These are phyloP conservation scores for Pipa parva DNA, from an alignment of 2,113 vertebrate species.

Conservation along the genomic window DNA sequence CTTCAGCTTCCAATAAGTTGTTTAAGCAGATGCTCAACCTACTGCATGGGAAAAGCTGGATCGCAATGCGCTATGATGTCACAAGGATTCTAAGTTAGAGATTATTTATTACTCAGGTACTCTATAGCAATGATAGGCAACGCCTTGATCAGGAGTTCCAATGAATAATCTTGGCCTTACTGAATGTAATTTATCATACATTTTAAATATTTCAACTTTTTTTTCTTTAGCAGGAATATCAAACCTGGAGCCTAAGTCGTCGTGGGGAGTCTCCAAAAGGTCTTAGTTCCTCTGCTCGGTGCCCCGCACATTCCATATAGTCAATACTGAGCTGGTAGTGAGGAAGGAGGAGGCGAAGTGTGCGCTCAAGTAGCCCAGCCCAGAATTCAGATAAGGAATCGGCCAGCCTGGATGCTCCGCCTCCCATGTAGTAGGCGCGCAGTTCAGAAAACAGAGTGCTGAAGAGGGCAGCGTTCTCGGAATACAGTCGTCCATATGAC, in stretches of 20 bases:
- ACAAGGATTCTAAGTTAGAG: too few relatives aligned
- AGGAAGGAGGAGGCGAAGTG: conserved; percentile 80
- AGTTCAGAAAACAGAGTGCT: conserved; percentile 72
- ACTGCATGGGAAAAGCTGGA: too few relatives aligned
- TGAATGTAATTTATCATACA: too few relatives aligned
- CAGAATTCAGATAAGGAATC: conserved; percentile 84
- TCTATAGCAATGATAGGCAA: too few relatives aligned
- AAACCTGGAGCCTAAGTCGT: conserved; percentile 75
- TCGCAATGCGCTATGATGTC: too few relatives aligned
- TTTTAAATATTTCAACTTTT: neutral
- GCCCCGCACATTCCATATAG: conserved; percentile 82
- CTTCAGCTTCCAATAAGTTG: too few relatives aligned
- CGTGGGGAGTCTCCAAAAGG: conserved; percentile 81
- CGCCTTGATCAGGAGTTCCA: too few relatives aligned
- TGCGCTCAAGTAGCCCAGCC: conserved; percentile 76
- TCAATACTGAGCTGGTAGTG: conserved; percentile 79
- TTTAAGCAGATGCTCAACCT: too few relatives aligned
- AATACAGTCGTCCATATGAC: conserved; percentile 78
- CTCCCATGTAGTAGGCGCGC: conserved; percentile 76
- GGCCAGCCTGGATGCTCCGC: conserved; percentile 68
- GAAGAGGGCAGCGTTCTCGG: conserved; percentile 75
- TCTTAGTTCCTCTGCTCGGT: conserved; percentile 70
- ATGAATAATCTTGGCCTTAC: too few relatives aligned
- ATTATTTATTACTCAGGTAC: too few relatives aligned
- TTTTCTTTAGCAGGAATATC: neutral